Evolutionary conservation across 2,888 invertebrate species (phyloP).

Genomic region (Thalpophila matura): DNA sequence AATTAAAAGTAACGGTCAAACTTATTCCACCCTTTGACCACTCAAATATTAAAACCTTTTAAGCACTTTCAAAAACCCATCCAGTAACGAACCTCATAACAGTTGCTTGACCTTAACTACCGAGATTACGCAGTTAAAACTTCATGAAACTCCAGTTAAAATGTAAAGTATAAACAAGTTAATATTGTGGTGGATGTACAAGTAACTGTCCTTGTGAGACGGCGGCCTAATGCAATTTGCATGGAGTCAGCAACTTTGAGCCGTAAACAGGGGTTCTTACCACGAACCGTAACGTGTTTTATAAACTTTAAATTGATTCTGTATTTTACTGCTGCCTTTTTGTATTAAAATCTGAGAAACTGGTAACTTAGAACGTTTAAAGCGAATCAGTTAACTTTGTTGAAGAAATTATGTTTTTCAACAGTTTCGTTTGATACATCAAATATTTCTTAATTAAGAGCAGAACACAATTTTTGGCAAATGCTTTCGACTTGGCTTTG

Average conservation of each 20-base stretch:
- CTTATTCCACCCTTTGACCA: constrained; percentile 9
- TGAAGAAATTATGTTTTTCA: background rate
- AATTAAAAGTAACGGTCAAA: constrained; percentile 15
- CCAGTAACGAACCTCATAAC: constrained; percentile 25
- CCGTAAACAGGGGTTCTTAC: constrained; percentile 59
- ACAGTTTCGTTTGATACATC: background rate
- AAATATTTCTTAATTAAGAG: too few species aligned
- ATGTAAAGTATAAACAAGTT: constrained; percentile 65
- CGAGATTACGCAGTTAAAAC: constrained; percentile 56
- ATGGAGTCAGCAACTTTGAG: constrained; percentile 62
- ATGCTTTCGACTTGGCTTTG: too few species aligned
- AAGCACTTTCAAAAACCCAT: constrained; percentile 26
- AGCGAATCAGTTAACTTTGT: constrained; percentile 22
- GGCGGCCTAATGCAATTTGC: constrained; percentile 67
- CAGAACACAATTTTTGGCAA: too few species aligned
- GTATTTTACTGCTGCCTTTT: constrained; percentile 58
- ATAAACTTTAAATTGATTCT: constrained; percentile 66
- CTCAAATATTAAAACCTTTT: constrained; percentile 24
- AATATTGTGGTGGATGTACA: constrained; percentile 56
- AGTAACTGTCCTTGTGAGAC: constrained; percentile 57
- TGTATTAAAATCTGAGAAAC: constrained; percentile 51
- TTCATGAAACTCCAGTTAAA: constrained; percentile 62
- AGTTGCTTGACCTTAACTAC: constrained; percentile 37
- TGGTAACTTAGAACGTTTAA: constrained; percentile 32
- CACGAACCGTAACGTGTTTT: constrained; percentile 60